Evolutionary conservation across 2,888 invertebrate genomes (phyloP).

Genomic region (Hypselothyrea guttata): DNA sequence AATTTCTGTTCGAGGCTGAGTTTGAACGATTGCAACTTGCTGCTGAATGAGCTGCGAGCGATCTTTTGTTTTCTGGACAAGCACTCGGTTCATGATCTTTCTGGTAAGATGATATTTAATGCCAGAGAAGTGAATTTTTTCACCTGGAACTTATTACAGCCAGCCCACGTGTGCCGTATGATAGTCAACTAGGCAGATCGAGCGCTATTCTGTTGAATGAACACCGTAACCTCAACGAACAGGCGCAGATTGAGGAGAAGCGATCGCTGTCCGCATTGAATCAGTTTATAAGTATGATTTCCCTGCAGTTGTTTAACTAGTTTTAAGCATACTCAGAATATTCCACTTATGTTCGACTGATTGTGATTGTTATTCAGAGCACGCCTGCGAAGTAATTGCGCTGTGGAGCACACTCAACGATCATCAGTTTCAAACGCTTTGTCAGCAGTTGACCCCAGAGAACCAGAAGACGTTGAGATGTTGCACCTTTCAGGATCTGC

Average conservation of each 20-base stretch:
- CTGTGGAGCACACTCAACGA: constrained; percentile 96
- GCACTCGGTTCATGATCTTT: constrained; percentile 84
- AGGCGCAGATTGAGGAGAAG: constrained; percentile 86
- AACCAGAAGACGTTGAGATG: constrained; percentile 86
- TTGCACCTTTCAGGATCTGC: constrained; percentile 84
- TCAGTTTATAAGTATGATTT: constrained; percentile 85
- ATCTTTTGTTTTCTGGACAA: constrained; percentile 91
- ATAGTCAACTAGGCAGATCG: constrained; percentile 61
- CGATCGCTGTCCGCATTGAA: constrained; percentile 90
- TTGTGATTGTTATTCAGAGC: constrained; percentile 83
- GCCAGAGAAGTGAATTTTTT: too few relatives aligned
- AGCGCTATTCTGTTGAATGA: constrained; percentile 71
- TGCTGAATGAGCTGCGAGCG: constrained; percentile 89
- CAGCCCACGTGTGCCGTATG: constrained; percentile 57
- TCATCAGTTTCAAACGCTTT: constrained; percentile 93
- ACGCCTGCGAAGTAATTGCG: constrained; percentile 94
- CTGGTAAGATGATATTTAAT: constrained; percentile 72
- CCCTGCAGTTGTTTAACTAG: too few relatives aligned
- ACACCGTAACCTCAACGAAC: constrained; percentile 80
- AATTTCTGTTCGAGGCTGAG: constrained; percentile 87
- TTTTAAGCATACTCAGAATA: too few relatives aligned
- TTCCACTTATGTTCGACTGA: too few relatives aligned
- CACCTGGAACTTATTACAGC: constrained; percentile 38
- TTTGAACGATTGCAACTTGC: constrained; percentile 87
- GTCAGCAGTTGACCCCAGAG: constrained; percentile 86